phyloP scores from a whole-genome alignment of 2,888 invertebrate genomes.

The Hartigia nigra region DNA sequence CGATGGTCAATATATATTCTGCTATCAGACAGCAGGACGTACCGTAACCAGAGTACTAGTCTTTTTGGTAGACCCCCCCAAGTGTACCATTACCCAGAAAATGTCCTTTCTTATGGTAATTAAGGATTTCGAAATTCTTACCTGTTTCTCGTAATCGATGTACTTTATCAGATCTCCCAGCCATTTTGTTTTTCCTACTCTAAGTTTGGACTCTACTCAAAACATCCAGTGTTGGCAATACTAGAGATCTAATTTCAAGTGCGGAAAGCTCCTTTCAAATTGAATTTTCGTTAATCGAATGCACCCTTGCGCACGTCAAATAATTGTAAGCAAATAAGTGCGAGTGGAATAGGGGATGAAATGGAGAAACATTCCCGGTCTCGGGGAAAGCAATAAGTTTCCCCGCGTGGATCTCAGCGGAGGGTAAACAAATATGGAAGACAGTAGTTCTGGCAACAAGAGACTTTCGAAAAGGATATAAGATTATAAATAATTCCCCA shows the following conservation, averaged over 20 bases:
- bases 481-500: neutral
- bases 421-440: conserved; percentile 31
- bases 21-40: neutral
- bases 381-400: conserved; percentile 31
- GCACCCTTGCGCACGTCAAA: conserved; percentile 42
- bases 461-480: neutral
- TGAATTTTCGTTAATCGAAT: conserved; percentile 46
- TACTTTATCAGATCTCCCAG: neutral
- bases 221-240: neutral
- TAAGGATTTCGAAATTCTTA: neutral
- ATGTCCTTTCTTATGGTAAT: neutral
- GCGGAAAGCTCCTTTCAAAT: conserved; percentile 28
- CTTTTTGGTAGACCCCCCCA: neutral
- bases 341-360: neutral
- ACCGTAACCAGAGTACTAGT: neutral
- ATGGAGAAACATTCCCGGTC: neutral
- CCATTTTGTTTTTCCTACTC: neutral
- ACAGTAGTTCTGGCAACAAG: neutral
- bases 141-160: neutral
- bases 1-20: neutral
- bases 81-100: neutral
- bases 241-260: neutral
- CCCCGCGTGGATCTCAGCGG: conserved; percentile 10
- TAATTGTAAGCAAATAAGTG: conserved; percentile 43
- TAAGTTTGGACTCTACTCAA: neutral